Base-by-base conservation (phyloP, 2,888 invertebrate genomes). In the Julus scanicus region DNA sequence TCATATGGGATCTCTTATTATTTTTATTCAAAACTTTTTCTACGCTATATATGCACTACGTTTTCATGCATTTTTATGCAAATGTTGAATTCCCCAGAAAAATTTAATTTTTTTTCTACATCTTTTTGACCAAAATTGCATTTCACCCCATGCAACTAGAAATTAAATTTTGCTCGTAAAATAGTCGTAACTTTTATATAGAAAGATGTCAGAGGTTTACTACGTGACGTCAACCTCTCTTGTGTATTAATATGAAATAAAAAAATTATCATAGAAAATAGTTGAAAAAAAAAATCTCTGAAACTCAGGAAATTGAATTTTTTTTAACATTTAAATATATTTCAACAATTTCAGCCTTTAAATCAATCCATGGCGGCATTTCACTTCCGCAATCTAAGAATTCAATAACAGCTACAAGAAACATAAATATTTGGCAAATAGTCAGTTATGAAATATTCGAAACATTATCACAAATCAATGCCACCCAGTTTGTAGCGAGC, bases 1-100 rank as follows among this genome's bases (percentile, higher is more conserved):
- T 80, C 80, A 80, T 80, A 39, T 37, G 80, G 80, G 80, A 80
- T 37, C 80, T 80, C 37, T 80, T 80, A 80, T 13, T 80, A 80
- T 39, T 80, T 80, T 80, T 80, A 80, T 80, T 37, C 80, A 80
- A 80, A 80, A 80, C 1, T 15, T 37, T 57, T 11, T 29, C 4
- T 53, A 13, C 37, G 15, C 80, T 80, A 37, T 44, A 13, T 11
- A 2, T 37, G 37, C 80, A 6, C 80, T 80, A 37, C 80, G 37
- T 80, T 80, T 80, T 37, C 37, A 80, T 80, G 80, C 37, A 80
- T 13, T 37, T 37, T 2, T 37, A 37, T 37, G 80, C 80, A 29
- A 29, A 29, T 29, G 29, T 29, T 29, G 80, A 9, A 80, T 80
- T 80, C 80, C 15, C 80, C 29, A 13, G 13, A 37, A 80, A 80